Percentiles rank a stretch among this genome's conserved stretches.
phyloP scores from a whole-genome alignment of 2,113 vertebrate genomes.

The Gambusia affinis region DNA sequence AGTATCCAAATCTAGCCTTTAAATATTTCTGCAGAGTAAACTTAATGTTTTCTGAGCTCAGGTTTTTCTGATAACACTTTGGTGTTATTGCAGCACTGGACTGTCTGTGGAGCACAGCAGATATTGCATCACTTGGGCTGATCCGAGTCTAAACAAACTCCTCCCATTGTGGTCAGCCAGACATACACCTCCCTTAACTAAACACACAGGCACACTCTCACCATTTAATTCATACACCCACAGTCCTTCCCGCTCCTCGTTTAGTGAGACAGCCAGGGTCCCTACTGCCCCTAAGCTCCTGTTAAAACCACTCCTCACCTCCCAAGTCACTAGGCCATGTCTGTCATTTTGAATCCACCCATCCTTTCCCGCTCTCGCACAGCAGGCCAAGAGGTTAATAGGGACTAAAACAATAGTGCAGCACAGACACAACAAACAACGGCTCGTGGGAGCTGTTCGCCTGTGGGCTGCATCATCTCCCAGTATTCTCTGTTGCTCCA shows the following conservation, averaged over 20 bases:
- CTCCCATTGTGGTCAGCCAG: constrained; percentile 61
- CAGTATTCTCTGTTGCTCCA: constrained; percentile 38
- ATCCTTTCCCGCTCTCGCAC: constrained; percentile 72
- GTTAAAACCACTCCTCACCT: constrained; percentile 74
- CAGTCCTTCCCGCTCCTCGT: constrained; percentile 32
- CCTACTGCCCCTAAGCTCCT: constrained; percentile 66
- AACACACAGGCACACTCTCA: constrained; percentile 38
- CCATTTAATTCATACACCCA: constrained; percentile 19
- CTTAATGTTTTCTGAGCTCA: not conserved
- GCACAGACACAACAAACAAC: constrained; percentile 82
- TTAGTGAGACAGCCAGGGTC: constrained; percentile 63
- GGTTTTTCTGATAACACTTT: not conserved
- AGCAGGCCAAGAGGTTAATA: constrained; percentile 84
- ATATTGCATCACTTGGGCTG: constrained; percentile 28
- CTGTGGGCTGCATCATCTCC: constrained; percentile 66
- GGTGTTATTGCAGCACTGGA: not conserved
- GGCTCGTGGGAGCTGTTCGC: constrained; percentile 74
- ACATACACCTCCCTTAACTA: constrained; percentile 33
- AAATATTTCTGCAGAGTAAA: not conserved
- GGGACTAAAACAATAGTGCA: constrained; percentile 81
- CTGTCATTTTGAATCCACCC: constrained; percentile 79
- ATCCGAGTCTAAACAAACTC: constrained; percentile 46
- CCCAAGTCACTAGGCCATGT: constrained; percentile 81
- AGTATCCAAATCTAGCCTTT: not conserved
- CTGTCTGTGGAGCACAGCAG: constrained; percentile 12